Percentiles rank a stretch among this genome's conserved stretches.
Evolutionary conservation across 1,140 invertebrate species (phyloP).

Genomic region (Camponotus floridanus): DNA sequence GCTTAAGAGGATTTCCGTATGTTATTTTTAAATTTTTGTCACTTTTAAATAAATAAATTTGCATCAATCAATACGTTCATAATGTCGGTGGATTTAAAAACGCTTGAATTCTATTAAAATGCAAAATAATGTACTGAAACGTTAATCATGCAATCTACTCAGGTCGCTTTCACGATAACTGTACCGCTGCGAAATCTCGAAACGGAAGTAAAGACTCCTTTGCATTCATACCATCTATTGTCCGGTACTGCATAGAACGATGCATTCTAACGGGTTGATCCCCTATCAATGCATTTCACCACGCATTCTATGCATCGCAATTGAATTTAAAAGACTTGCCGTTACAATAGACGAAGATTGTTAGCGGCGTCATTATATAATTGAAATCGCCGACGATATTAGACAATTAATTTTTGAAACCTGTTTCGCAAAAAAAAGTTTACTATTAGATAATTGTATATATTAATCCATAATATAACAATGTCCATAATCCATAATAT

Average conservation of each 20-base stretch:
- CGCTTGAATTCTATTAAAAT: neutral
- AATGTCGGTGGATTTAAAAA: neutral
- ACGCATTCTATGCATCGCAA: constrained; percentile 28
- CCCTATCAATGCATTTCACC: constrained; percentile 31
- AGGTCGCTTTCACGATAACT: constrained; percentile 16
- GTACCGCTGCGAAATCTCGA: constrained; percentile 30
- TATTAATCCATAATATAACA: too few species aligned
- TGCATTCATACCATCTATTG: constrained; percentile 56
- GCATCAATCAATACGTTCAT: neutral
- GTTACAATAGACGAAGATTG: neutral
- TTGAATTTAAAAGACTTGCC: constrained; percentile 69
- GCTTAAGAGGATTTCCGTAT: neutral
- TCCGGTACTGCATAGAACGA: constrained; percentile 36
- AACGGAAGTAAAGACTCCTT: constrained; percentile 47
- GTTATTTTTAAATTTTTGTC: neutral
- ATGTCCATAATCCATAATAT: neutral
- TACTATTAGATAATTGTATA: neutral
- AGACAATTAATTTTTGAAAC: neutral
- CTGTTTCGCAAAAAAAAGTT: neutral
- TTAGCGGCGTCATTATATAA: constrained; percentile 28
- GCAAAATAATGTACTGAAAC: neutral
- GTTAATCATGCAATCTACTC: constrained; percentile 2
- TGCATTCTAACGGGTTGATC: constrained; percentile 47
- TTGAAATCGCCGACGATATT: constrained; percentile 11
- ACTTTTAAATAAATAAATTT: neutral